Evolutionary conservation across 2,888 invertebrate genomes (phyloP).

Genomic region (Lymantria dispar): DNA sequence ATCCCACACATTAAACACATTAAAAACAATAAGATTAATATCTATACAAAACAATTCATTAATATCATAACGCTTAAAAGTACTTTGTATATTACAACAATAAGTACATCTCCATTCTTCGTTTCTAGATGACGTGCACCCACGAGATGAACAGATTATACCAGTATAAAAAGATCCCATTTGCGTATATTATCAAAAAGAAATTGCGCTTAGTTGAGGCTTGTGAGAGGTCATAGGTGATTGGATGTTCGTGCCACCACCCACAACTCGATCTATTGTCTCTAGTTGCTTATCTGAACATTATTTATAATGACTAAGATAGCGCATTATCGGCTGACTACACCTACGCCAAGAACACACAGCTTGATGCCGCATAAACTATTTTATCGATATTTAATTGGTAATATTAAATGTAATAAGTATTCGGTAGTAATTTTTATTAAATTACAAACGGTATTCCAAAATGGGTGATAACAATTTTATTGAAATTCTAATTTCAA

Average conservation of each 20-base stretch:
- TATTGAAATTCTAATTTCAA: neutral
- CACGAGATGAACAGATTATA: constrained; percentile 32
- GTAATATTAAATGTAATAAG: constrained; percentile 35
- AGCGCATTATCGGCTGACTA: constrained; percentile 55
- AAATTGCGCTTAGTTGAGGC: constrained; percentile 2
- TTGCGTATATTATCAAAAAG: neutral
- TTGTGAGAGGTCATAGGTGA: constrained; percentile 22
- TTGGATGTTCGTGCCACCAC: constrained; percentile 42
- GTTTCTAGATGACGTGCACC: constrained; percentile 51
- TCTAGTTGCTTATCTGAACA: constrained; percentile 63
- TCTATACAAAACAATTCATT: constrained; percentile 38
- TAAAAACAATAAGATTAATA: constrained; percentile 34
- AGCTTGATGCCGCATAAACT: constrained; percentile 10
- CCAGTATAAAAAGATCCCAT: constrained; percentile 34
- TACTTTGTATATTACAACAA: constrained; percentile 49
- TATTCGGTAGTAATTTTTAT: constrained; percentile 30
- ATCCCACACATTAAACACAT: constrained; percentile 17
- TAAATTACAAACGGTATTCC: constrained; percentile 22
- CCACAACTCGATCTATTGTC: constrained; percentile 69
- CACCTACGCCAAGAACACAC: constrained; percentile 53
- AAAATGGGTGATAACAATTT: constrained; percentile 4
- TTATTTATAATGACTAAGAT: constrained; percentile 73
- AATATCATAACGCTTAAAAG: constrained; percentile 38
- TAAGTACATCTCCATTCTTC: constrained; percentile 36
- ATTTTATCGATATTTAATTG: constrained; percentile 44